Base-by-base conservation (phyloP, 2,888 invertebrate genomes). In the Drosophila paranaensis region DNA sequence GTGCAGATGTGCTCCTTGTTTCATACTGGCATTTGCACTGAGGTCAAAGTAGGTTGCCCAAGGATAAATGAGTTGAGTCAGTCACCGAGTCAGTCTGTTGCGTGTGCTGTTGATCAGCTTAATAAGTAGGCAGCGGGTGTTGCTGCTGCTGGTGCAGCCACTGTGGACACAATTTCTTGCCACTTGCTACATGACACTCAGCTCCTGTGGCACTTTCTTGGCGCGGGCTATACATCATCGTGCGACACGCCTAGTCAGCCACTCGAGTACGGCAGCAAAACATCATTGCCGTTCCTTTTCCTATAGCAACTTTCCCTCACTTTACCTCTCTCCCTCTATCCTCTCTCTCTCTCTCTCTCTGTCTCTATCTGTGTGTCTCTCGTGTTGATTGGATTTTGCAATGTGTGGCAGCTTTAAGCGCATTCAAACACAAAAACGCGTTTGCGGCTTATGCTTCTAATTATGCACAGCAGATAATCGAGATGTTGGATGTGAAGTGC, bases 161-260 rank as follows among this genome's bases (percentile, higher is more conserved):
- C 11, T 54, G 60, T 80, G 87, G 87, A 84, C 83, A 87, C 87
- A 80, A 80, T 84, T 87, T 73, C 63, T 56, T 45, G 64, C 58
- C 67, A 45, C 61, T 77, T 61, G 64, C 64, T 76, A 60, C 63
- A 51, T 51, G 57, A 61, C 55, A 45, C 30, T 40, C n/a, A 11
- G 11, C 39, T 39, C n/a, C 27, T 27, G 27, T 53, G 60, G 60
- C 46, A 40, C 66, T 74, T 68, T 77, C 72, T 39, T 69, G 61
- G 61, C 62, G 46, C 64, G 61, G 67, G 81, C 79, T 82, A 53
- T 74, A 68, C 79, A 74, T 74, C 79, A 76, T 75, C 78, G 82
- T 80, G 66, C 77, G 66, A 73, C 65, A 85, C 82, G 79, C 71
- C 86, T 85, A 69, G 81, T 83, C 85, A 86, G 68, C 64, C 74